phyloP scores from a whole-genome alignment of 1,140 invertebrate species.

The Branchinecta lynchi region DNA sequence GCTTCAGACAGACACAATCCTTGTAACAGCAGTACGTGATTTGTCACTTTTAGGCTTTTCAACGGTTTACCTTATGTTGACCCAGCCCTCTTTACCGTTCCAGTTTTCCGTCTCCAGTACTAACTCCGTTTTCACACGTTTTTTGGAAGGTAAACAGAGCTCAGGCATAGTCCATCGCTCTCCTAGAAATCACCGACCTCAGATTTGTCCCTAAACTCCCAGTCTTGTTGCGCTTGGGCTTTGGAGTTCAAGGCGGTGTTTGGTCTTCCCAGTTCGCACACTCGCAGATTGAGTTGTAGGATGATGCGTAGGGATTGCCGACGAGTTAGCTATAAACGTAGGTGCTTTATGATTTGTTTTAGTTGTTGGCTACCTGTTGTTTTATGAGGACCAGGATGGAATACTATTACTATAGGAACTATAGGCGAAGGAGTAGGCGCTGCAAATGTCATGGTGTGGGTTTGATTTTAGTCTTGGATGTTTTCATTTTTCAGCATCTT shows the following conservation, averaged over 20 bases:
- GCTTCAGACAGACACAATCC: too few species aligned
- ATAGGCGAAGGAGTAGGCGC: neutral
- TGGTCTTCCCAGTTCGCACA: neutral
- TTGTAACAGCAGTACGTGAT: too few species aligned
- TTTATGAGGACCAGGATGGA: neutral
- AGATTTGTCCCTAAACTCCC: neutral
- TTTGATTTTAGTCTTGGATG: too few species aligned
- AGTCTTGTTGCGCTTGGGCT: constrained; percentile 6
- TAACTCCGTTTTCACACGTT: too few species aligned
- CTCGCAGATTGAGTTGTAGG: neutral
- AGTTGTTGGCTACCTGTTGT: neutral
- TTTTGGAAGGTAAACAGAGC: too few species aligned
- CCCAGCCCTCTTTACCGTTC: too few species aligned
- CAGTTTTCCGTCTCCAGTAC: too few species aligned
- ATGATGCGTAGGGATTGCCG: neutral
- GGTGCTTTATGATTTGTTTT: neutral
- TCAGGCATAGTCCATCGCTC: too few species aligned
- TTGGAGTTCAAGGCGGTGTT: neutral
- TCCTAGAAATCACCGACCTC: too few species aligned
- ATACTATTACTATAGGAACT: constrained; percentile 4
- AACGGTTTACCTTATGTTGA: too few species aligned
- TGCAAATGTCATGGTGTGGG: neutral
- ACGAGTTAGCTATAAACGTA: constrained; percentile 1
- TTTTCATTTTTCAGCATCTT: too few species aligned
- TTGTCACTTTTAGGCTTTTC: too few species aligned